Evolutionary conservation across 2,888 invertebrate species (phyloP).

Genomic region (Marasmarcha lunaedactyla): DNA sequence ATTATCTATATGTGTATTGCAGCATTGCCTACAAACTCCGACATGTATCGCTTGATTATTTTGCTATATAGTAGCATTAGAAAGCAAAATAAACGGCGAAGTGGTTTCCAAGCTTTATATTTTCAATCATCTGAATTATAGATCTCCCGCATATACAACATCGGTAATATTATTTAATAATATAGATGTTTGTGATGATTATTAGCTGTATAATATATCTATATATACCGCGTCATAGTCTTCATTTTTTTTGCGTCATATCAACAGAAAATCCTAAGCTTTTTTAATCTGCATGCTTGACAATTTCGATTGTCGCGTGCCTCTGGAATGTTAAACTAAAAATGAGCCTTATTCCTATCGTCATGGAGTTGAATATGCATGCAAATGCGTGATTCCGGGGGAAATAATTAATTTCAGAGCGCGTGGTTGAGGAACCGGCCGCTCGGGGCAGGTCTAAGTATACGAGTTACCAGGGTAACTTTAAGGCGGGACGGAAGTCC

Average conservation of each 20-base stretch:
- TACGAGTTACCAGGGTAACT: conserved; percentile 86
- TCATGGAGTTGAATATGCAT: conserved; percentile 28
- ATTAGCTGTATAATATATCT: no score
- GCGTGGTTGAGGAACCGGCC: conserved; percentile 82
- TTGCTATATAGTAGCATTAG: conserved; percentile 10
- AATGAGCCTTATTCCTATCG: conserved; percentile 1
- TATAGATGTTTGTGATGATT: no score
- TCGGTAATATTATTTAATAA: no score
- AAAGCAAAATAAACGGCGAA: neutral
- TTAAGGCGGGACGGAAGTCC: conserved; percentile 90
- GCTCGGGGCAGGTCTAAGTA: conserved; percentile 87
- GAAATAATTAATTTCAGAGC: conserved; percentile 86
- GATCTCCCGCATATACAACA: no score
- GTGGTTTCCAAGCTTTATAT: no score
- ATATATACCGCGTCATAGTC: no score
- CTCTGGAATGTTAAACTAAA: no score
- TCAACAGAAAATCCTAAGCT: no score
- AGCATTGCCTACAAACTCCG: conserved; percentile 4
- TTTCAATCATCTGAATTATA: no score
- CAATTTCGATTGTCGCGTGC: no score
- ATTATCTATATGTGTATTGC: neutral
- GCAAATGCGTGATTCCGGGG: conserved; percentile 48
- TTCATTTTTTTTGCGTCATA: no score
- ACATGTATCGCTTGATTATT: conserved; percentile 14
- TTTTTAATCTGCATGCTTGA: no score